phyloP scores from a whole-genome alignment of 1,140 invertebrate species.

The Stenopsyche tienmushanensis region DNA sequence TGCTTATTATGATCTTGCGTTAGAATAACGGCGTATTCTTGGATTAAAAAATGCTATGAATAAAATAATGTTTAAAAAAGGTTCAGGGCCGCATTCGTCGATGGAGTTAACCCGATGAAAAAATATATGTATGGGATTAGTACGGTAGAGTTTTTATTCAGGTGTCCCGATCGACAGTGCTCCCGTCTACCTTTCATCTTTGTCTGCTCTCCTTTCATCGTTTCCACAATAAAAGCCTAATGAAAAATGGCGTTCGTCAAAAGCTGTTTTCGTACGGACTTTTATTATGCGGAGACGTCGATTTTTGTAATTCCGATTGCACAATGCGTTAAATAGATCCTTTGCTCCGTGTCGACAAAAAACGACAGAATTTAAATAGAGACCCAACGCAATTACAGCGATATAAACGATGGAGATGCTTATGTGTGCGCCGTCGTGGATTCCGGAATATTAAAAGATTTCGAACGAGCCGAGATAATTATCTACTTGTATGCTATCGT shows the following conservation, averaged over 20 bases:
- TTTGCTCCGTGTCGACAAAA: neutral
- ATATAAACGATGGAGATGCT: no score
- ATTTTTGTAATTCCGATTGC: neutral
- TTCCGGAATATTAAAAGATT: no score
- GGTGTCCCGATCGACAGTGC: slow-evolving; percentile 37
- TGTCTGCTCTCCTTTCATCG: slow-evolving; percentile 39
- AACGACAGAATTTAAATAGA: no score
- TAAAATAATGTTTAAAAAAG: no score
- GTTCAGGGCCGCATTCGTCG: slow-evolving; percentile 27
- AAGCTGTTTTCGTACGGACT: slow-evolving; percentile 24
- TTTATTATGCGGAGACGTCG: slow-evolving; percentile 24
- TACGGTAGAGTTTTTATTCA: slow-evolving; percentile 37
- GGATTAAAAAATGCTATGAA: no score
- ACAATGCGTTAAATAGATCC: neutral
- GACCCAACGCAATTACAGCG: no score
- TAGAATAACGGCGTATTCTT: no score
- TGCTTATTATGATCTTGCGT: no score
- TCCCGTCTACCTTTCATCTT: slow-evolving; percentile 38
- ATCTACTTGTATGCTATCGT: no score
- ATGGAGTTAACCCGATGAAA: slow-evolving; percentile 19
- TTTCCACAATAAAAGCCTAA: slow-evolving; percentile 32
- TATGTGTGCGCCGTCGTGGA: no score
- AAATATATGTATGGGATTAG: slow-evolving; percentile 34
- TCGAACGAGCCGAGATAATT: no score
- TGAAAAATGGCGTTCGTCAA: slow-evolving; percentile 39